A percentile compares a stretch with the other conserved stretches of the same genome.
Evolutionary conservation across 64 coral and sea anemone genomes (phyloP).

Genomic region (Montipora foliosa): DNA sequence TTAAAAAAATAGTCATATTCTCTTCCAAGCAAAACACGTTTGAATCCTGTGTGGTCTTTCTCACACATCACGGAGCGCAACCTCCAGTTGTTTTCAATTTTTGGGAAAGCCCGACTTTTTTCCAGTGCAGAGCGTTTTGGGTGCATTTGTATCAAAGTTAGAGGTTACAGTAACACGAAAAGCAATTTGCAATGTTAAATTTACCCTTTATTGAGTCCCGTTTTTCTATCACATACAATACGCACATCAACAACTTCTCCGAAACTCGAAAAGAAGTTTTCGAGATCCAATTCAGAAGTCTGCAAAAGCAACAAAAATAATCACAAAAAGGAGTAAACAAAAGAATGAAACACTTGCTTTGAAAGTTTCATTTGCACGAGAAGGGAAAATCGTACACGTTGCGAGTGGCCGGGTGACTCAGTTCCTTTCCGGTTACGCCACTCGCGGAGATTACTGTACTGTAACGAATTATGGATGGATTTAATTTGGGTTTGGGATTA

Average conservation of each 20-base stretch:
- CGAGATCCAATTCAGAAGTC: conserved; percentile 70
- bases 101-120: background rate
- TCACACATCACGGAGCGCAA: no score
- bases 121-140: background rate
- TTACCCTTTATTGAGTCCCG: conserved; percentile 78
- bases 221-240: conserved; percentile 72
- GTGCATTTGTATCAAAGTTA: background rate
- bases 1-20: no score
- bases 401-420: no score
- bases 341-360: background rate
- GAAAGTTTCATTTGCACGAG: background rate
- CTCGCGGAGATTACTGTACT: no score
- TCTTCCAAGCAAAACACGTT: no score
- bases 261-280: conserved; percentile 61
- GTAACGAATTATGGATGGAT: no score
- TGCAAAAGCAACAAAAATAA: background rate
- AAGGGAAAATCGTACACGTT: background rate
- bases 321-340: background rate
- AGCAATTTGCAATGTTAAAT: background rate
- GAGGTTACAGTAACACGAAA: background rate
- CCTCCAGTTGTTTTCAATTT: background rate
- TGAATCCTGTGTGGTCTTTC: no score
- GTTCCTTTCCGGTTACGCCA: no score
- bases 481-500: no score
- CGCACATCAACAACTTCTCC: conserved; percentile 64